Base-by-base conservation (phyloP, 2,888 invertebrate genomes). In the Nomada ferruginata region DNA sequence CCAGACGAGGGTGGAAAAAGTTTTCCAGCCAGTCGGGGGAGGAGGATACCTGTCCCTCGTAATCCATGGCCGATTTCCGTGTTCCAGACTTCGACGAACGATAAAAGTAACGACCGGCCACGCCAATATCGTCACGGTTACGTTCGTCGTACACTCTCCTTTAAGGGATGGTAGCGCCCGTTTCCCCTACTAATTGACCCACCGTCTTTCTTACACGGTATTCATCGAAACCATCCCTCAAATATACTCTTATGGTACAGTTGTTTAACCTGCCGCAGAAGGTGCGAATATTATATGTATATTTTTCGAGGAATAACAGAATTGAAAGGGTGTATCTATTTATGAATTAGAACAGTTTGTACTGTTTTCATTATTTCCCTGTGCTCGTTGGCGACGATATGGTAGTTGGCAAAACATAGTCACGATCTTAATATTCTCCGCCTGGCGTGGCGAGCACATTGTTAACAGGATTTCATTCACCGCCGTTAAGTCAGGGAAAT, bases 101-200 rank as follows among this genome's bases (percentile, higher is more conserved):
- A 85, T 87, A 87, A 87, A 87, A 87, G 85, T 85, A 87, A 87
- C 79, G 83, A 85, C 70, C 76, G 76, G 23, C 61, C 72, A 55
- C 65, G 66, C 52, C 73, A 78, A 77, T 87, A 87, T 87, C 83
- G 80, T 74, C 73, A 68, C 75, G 69, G 76, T 83, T 81, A 79
- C 78, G 78, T 47, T 52, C 59, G 53, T 76, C 77, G 75, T 80
- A 63, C 73, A 61, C 61, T 66, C 65, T 63, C 50, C 57, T 69
- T 59, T 69, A 55, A 69, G 53, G 57, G 76, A 29, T 11, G 23
- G 60, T 69, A 76, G 74, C 70, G 50, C 72, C 60, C 64, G 68
- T 69, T 78, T 47, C 63, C 63, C 36, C 65, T 61, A 74, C 77
- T 87, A 83, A 87, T 87, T 85, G 87, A 85, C 83, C 87, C 83